phyloP scores from a whole-genome alignment of 2,888 invertebrate genomes.

The Hyles lineata region DNA sequence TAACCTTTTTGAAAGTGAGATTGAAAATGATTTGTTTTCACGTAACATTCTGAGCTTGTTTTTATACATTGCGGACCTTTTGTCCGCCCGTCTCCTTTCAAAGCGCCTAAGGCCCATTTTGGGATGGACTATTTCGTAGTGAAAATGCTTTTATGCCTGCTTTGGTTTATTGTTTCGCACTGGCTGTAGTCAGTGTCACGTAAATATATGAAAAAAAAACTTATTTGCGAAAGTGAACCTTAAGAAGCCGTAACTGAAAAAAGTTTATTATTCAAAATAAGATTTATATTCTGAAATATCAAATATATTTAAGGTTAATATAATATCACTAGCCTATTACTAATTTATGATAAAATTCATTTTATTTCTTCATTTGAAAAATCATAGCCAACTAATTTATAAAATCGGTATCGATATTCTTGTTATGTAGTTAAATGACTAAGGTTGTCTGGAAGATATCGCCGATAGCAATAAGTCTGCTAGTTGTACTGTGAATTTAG shows the following conservation, averaged over 20 bases:
- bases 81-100: slow-evolving; percentile 3
- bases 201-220: neutral
- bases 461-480: no score
- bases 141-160: slow-evolving; percentile 1
- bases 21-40: slow-evolving; percentile 22
- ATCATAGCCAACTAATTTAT: no score
- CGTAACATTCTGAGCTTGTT: slow-evolving; percentile 10
- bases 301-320: no score
- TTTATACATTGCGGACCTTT: slow-evolving; percentile 14
- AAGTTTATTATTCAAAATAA: neutral
- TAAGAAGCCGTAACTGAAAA: neutral
- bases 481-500: no score
- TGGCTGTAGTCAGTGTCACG: neutral
- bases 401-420: no score
- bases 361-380: no score
- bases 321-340: no score
- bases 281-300: no score
- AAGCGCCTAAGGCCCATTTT: slow-evolving; percentile 12
- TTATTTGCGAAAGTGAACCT: neutral
- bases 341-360: no score
- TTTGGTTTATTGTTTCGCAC: slow-evolving; percentile 1
- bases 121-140: neutral
- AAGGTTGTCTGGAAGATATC: no score
- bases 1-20: slow-evolving; percentile 15
- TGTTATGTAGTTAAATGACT: neutral